A percentile compares a stretch with the other conserved stretches of the same genome.
Evolutionary conservation across 2,888 invertebrate genomes (phyloP).

Genomic region (Aspidapion aeneum): DNA sequence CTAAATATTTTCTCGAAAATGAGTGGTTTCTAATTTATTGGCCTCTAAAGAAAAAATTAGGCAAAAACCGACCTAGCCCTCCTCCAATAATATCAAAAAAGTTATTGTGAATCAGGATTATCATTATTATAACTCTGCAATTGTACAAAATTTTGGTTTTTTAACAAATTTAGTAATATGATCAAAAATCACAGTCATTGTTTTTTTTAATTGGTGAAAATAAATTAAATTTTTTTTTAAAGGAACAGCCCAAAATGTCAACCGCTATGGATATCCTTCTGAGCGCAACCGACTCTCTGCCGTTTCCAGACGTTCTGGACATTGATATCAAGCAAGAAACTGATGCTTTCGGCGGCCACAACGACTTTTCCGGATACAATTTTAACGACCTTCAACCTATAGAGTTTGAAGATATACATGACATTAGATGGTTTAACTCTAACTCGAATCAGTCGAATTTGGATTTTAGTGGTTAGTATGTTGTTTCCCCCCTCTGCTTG

Average conservation of each 20-base stretch:
- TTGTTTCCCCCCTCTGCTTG: neutral
- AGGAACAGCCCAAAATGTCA: constrained; percentile 33
- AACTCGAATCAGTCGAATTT: constrained; percentile 58
- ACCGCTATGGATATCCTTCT: constrained; percentile 54
- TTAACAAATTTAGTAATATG: too few relatives aligned
- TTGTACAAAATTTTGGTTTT: too few relatives aligned
- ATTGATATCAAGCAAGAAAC: constrained; percentile 86
- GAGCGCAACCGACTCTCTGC: constrained; percentile 53
- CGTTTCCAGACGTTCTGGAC: constrained; percentile 87
- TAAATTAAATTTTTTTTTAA: neutral
- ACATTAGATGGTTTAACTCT: constrained; percentile 54
- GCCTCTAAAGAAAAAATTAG: too few relatives aligned
- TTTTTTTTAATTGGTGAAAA: too few relatives aligned
- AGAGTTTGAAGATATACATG: constrained; percentile 65
- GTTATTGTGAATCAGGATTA: too few relatives aligned
- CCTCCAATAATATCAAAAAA: too few relatives aligned
- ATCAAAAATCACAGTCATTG: too few relatives aligned
- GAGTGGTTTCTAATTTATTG: too few relatives aligned
- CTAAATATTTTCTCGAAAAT: too few relatives aligned
- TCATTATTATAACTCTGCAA: too few relatives aligned
- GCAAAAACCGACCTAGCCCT: too few relatives aligned
- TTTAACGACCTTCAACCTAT: constrained; percentile 61
- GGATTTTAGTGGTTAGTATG: constrained; percentile 55
- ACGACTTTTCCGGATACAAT: constrained; percentile 60
- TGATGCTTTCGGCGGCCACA: constrained; percentile 71